A percentile compares a stretch with the other conserved stretches of the same genome.
These are phyloP conservation scores for Hemicentrotus pulcherrimus DNA, from an alignment of 35 echinoderm and acorn worm genomes.

Conservation along the genomic window DNA sequence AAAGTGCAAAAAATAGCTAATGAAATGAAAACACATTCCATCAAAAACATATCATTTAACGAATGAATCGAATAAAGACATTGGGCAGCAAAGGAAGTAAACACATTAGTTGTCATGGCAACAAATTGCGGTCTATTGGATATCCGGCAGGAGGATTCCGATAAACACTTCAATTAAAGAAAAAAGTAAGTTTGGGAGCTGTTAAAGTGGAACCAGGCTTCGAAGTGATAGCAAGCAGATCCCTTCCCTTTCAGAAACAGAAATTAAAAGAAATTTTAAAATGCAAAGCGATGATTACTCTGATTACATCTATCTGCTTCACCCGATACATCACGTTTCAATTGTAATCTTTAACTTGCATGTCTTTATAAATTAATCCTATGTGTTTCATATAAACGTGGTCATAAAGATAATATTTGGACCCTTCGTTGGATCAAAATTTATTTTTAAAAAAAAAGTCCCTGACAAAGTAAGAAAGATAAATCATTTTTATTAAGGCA, in stretches of 20 bases:
- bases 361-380: no score
- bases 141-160: not conserved
- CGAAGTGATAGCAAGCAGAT: not conserved
- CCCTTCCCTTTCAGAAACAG: not conserved
- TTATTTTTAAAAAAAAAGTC: no score
- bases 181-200: not conserved
- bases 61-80: not conserved
- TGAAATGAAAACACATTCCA: not conserved
- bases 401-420: no score
- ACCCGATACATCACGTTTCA: no score
- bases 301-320: no score
- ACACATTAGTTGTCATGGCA: not conserved
- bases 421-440: no score
- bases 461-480: no score
- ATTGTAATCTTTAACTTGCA: no score
- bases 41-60: not conserved
- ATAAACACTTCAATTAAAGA: constrained; percentile 14
- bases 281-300: not conserved
- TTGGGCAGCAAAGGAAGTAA: not conserved
- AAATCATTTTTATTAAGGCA: no score
- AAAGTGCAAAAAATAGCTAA: not conserved
- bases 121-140: not conserved
- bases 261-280: not conserved
- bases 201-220: not conserved
- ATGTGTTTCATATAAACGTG: no score